Percentiles rank a stretch among this genome's conserved stretches.
These are phyloP conservation scores for Synaphobranchus kaupii DNA, from an alignment of 2,797 vertebrate species.

Conservation along the genomic window DNA sequence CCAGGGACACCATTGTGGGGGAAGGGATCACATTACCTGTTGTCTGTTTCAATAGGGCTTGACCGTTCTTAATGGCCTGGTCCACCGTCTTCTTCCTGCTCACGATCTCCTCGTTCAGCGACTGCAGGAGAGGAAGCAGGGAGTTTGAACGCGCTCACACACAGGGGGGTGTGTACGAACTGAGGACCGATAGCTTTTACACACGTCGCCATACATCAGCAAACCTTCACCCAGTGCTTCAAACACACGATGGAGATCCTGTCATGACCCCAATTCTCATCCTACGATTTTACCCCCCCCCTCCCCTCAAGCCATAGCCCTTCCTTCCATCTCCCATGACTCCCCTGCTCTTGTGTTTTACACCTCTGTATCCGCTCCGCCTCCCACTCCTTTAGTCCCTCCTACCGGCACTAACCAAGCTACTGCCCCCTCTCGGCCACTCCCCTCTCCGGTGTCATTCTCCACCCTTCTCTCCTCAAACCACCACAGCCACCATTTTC, in stretches of 20 bases:
- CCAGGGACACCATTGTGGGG: background rate
- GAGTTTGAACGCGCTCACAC: background rate
- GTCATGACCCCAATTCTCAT: background rate
- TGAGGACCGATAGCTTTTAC: background rate
- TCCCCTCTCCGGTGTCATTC: background rate
- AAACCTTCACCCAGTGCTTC: background rate
- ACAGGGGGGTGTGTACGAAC: no score
- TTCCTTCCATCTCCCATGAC: background rate
- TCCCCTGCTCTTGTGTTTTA: background rate
- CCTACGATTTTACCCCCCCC: background rate
- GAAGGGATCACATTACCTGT: constrained; percentile 76
- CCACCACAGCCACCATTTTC: background rate
- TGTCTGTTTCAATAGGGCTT: constrained; percentile 95
- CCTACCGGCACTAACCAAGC: background rate
- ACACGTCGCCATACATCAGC: background rate
- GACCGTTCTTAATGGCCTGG: constrained; percentile 96
- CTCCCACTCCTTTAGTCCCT: background rate
- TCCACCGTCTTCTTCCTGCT: constrained; percentile 96
- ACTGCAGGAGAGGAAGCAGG: constrained; percentile 60
- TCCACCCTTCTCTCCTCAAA: background rate
- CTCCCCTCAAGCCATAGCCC: background rate
- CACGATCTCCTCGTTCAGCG: constrained; percentile 93
- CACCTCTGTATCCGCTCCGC: background rate
- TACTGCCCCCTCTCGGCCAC: background rate
- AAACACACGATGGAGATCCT: background rate